Percentiles rank a stretch among this genome's conserved stretches.
Conservation (phyloP, 2,888 invertebrate species). For the Biston stratarius region DNA sequence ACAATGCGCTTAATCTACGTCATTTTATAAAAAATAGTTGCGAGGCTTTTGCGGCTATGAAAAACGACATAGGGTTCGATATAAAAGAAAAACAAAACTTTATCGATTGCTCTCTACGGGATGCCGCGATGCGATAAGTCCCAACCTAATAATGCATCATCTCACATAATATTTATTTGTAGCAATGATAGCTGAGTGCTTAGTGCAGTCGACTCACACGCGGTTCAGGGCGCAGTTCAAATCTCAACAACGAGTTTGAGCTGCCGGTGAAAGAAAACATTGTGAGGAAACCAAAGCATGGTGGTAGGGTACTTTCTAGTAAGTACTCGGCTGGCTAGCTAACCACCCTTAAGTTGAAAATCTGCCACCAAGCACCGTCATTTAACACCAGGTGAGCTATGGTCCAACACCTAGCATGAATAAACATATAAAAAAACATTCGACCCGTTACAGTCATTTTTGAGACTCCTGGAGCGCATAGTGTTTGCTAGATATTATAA, state of each 20-base stretch:
- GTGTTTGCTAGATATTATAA: slow-evolving; percentile 6
- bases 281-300: too few relatives aligned
- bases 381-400: too few relatives aligned
- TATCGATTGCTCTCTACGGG: slow-evolving; percentile 63
- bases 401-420: too few relatives aligned
- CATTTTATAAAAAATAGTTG: slow-evolving; percentile 33
- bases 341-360: too few relatives aligned
- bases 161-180: slow-evolving; percentile 56
- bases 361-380: slow-evolving; percentile 38
- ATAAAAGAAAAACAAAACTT: slow-evolving; percentile 52
- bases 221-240: too few relatives aligned
- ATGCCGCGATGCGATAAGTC: slow-evolving; percentile 56
- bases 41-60: slow-evolving; percentile 46
- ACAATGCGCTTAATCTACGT: slow-evolving; percentile 28
- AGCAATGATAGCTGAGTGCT: too few relatives aligned
- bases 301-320: too few relatives aligned
- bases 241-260: too few relatives aligned
- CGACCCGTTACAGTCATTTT: slow-evolving; percentile 34
- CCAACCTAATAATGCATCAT: slow-evolving; percentile 55
- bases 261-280: too few relatives aligned
- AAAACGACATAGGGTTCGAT: slow-evolving; percentile 49
- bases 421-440: too few relatives aligned
- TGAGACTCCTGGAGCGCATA: slow-evolving; percentile 45
- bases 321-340: too few relatives aligned
- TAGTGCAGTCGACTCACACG: too few relatives aligned